phyloP scores from a whole-genome alignment of 1,140 invertebrate genomes.

The Zaprionus inermis region DNA sequence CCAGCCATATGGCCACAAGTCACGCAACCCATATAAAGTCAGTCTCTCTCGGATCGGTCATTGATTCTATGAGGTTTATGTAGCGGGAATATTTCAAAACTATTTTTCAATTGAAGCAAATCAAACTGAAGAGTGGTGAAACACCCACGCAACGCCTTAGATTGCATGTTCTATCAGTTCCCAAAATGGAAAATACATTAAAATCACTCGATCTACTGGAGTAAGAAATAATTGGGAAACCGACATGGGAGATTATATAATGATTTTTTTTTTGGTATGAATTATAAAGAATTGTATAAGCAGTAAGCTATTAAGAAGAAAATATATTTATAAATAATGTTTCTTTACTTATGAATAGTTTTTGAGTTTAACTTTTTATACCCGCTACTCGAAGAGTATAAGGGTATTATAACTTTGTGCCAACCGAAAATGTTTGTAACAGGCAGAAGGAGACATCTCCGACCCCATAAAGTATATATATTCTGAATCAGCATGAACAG shows the following conservation, averaged over 20 bases:
- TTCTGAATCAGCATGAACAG: too few species aligned
- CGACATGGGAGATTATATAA: neutral
- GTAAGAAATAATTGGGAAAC: neutral
- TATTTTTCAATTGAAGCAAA: constrained; percentile 71
- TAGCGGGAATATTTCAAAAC: constrained; percentile 50
- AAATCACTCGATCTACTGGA: constrained; percentile 4
- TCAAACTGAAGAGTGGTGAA: constrained; percentile 55
- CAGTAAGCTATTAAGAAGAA: too few species aligned
- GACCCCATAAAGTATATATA: too few species aligned
- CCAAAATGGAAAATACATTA: neutral
- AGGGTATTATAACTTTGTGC: too few species aligned
- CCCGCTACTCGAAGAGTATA: too few species aligned
- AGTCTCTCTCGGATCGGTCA: neutral
- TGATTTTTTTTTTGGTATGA: neutral
- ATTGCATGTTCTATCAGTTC: neutral
- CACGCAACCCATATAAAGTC: constrained; percentile 74
- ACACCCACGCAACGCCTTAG: constrained; percentile 53
- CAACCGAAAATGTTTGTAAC: too few species aligned
- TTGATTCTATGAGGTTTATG: constrained; percentile 30
- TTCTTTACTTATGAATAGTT: too few species aligned
- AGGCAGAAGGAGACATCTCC: too few species aligned
- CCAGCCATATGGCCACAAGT: constrained; percentile 66
- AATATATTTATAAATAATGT: too few species aligned
- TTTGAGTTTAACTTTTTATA: too few species aligned
- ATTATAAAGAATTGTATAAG: too few species aligned